Evolutionary conservation across 2,888 invertebrate genomes (phyloP), one percentile per base, ranked within the genome.

Genomic region (Chloroclystis v-ata): DNA sequence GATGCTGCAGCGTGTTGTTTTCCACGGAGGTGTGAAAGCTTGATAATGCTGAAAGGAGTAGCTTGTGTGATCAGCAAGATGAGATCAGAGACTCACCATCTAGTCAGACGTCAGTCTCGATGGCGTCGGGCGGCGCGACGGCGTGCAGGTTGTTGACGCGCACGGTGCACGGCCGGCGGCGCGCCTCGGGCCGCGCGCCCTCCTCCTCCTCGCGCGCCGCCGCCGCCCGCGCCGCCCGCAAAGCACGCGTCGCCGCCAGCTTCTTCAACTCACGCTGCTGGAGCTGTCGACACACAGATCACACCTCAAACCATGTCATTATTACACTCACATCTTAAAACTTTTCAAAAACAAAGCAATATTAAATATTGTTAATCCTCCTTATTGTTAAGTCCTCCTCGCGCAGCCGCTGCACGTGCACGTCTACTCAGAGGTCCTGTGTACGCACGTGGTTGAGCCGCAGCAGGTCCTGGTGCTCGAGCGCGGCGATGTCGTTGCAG

Each of bases 91-190:
- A 56, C 90, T 89, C 82, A 95, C 95, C 94, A 91, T 91, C 92
- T 94, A 94, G 95, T 96, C 96, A 96, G 93, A 96, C 96, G 90
- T 97, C 96, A 90, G 96, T 97, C 91, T 97, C 96, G 88, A 95
- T 94, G 89, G 95, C 93, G 77, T 94, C 92, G 80, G 94, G 94
- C 93, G 79, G 94, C 92, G 80, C 92, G 82, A 94, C 93, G 80
- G 94, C 91, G 57, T 82, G 82, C 55, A 84, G 61, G 59, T 79
- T 78, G 72, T 84, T 85, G 60, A 85, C 82, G 54, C 85, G 84
- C 60, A 86, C 85, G 57, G 80, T 86, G 77, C 84, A 86, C 11
- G 74, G 63, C 43, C 78, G 80, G 24, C 78, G 78, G 52, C 81
- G 78, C 50, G 65, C 75, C 44, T 67, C 70, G 39, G 70, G 72